Evolutionary conservation across 2,797 vertebrate genomes (phyloP), one percentile per base, ranked within the genome.

Genomic region (Acanthornis magna): DNA sequence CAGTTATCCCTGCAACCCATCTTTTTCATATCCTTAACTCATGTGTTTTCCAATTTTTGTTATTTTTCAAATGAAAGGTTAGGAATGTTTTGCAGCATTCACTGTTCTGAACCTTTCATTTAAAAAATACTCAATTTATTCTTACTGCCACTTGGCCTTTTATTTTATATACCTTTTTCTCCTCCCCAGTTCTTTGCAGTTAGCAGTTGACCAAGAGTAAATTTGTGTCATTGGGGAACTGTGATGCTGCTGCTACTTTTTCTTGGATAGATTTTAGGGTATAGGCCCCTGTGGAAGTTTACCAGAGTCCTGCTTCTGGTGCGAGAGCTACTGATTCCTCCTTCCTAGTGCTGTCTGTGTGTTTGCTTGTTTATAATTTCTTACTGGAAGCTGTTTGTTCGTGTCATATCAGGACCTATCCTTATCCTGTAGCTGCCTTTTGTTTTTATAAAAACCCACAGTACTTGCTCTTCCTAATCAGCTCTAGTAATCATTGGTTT

Each of bases 131-230:
- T 57, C 12, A 13, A 2, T 34, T 34, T 48, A 20, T 71, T 89
- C 17, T 23, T 85, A 63, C 20, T 65, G 29, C 42, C 68, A 14
- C 38, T 77, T 86, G n/a, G 47, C 11, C 16, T 84, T 72, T 86
- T 30, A 26, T 1, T 36, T 15, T 48, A 0, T 45, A 10, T 32
- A 15, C 1, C 13, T 43, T 11, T 19, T 21, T 27, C 13, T 18
- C 19, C 10, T 29, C 16, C 26, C 7, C 55, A 26, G 9, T 73
- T 79, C 20, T 57, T 85, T 43, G 32, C 38, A 45, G 15, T 68
- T 72, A 73, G 43, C 9, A 63, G 15, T 55, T 80, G 55, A 66
- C 14, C 10, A 21, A 30, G 34, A 61, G 13, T 62, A 60, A 48
- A 42, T 55, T 42, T 57, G 10, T 61, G 5, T 65, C 2, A 3